A percentile compares a stretch with the other conserved stretches of the same genome.
Conservation (phyloP, 2,797 vertebrate species). For the Peromyscus aztecus region DNA sequence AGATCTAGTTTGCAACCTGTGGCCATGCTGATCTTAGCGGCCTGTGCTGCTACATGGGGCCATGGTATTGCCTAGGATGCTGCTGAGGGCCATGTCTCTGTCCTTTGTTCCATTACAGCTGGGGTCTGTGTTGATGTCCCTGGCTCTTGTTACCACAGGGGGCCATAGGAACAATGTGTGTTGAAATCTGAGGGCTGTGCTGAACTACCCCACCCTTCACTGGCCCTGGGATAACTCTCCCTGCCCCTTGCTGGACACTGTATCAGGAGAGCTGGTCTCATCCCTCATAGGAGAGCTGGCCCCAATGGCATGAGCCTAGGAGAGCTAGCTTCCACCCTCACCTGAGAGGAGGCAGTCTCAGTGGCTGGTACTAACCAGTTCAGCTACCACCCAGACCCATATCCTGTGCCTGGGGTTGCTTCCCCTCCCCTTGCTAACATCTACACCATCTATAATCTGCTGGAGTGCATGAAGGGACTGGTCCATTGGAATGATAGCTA, state of each 20-base stretch:
- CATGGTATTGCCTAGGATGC: background rate
- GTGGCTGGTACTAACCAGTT: background rate
- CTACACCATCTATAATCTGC: background rate
- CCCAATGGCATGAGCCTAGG: background rate
- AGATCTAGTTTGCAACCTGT: background rate
- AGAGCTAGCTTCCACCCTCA: background rate
- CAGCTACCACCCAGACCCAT: background rate
- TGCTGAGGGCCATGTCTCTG: background rate
- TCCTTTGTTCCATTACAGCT: background rate
- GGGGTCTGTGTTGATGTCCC: background rate
- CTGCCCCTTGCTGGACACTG: background rate
- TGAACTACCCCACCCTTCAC: background rate
- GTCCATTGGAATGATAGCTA: background rate
- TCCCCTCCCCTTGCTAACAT: background rate
- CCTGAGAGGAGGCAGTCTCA: background rate
- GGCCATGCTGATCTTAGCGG: background rate
- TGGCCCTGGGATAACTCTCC: background rate
- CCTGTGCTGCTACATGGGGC: background rate
- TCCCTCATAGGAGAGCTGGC: background rate
- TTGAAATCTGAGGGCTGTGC: background rate
- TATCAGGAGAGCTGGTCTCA: background rate
- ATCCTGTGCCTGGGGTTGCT: background rate
- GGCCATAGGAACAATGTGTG: background rate
- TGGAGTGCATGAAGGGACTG: background rate
- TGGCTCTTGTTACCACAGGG: background rate